Evolutionary conservation across 1,140 invertebrate genomes (phyloP), one percentile per base, ranked within the genome.

Genomic region (Drosophila bipectinata): DNA sequence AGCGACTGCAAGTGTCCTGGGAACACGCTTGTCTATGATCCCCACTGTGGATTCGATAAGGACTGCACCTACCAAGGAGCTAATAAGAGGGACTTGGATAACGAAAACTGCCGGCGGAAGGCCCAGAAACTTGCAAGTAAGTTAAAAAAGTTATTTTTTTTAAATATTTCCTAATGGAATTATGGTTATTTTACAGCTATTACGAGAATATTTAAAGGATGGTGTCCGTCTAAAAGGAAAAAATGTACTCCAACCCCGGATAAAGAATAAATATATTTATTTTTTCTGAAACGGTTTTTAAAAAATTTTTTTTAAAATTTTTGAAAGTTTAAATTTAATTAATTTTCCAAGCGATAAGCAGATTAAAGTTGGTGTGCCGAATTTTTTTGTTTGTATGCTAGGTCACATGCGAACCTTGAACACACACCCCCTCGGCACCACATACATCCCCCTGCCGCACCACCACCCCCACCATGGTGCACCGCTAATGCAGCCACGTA

Each of bases 391-490:
- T 82, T 77, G 68, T 69, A 21, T 55, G 32, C 8, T 72, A 41
- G 79, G 83, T 88, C 83, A 88, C 83, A 88, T 88, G 83, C 67
- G 76, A 72, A 88, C 83, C 83, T 88, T 88, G 79, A 88, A 79
- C 84, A 63, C 52, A 54, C 44, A 51, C 41, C 10, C 44, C 44
- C 8, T 44, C 57, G 32, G 7, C 54, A 3, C 55, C 52, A 9
- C 15, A 8, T 8, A 10, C 21, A 44, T 8, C 32, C 37, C 21
- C 68, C 28, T 15, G 12, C 18, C 48, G 26, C 30, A 26, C 14
- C 28, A 21, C 8, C 32, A 7, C 56, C 26, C 28, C 34, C 12
- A 14, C 52, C 3, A n/a, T n/a, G 34, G 3, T 45, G n/a, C 34
- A 54, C 26, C 9, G 28, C 30, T 51, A 24, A 15, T 32, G 24